Conservation (phyloP, 2,888 invertebrate genomes). For the Mythimna ferrago region DNA sequence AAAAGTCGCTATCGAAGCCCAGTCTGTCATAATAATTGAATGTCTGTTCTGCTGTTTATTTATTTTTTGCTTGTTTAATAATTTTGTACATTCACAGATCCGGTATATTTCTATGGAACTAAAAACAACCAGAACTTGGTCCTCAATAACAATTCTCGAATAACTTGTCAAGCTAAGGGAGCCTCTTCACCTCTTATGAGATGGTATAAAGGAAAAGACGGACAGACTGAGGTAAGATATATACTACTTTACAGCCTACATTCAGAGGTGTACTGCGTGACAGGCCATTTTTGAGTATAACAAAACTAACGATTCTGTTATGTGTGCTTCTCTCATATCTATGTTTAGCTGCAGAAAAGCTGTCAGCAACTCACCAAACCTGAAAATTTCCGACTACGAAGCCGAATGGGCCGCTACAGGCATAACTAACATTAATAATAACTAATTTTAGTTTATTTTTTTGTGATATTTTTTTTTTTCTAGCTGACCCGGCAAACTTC, state of each 20-base stretch:
- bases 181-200: slow-evolving; percentile 70
- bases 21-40: too few species aligned
- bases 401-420: neutral
- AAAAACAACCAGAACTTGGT: slow-evolving; percentile 72
- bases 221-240: slow-evolving; percentile 56
- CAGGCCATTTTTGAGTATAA: neutral
- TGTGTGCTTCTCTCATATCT: neutral
- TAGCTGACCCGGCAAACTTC: too few species aligned
- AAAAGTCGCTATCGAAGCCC: too few species aligned
- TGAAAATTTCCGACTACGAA: neutral
- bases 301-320: neutral
- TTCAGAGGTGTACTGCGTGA: too few species aligned
- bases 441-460: too few species aligned
- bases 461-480: too few species aligned
- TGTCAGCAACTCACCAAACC: neutral
- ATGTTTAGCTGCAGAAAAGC: too few species aligned
- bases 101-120: slow-evolving; percentile 73
- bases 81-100: slow-evolving; percentile 70
- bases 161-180: slow-evolving; percentile 78
- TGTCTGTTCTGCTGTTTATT: too few species aligned
- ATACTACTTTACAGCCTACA: neutral
- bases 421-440: neutral
- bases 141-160: slow-evolving; percentile 72
- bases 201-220: slow-evolving; percentile 78
- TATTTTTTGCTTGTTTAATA: too few species aligned